A percentile compares a stretch with the other conserved stretches of the same genome.
Evolutionary conservation across 2,797 vertebrate species (phyloP).

Genomic region (Sebastolobus altivelis): DNA sequence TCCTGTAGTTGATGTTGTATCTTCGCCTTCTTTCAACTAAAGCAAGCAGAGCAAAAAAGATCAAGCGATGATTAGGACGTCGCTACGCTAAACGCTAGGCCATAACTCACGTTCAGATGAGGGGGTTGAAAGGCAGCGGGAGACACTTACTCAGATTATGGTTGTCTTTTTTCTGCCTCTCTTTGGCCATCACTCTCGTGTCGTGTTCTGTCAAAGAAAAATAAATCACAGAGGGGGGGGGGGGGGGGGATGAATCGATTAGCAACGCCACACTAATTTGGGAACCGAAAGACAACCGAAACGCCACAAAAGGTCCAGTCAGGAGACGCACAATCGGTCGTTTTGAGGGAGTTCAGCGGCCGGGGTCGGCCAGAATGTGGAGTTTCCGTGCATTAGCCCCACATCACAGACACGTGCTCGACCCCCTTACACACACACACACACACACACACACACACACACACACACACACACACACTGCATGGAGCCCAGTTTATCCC

Average conservation of each 20-base stretch:
- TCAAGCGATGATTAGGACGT: slow-evolving; percentile 18
- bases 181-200: slow-evolving; percentile 94
- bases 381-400: slow-evolving; percentile 23
- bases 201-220: slow-evolving; percentile 88
- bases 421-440: slow-evolving; percentile 55
- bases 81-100: not conserved
- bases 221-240: slow-evolving; percentile 50
- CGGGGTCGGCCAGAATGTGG: slow-evolving; percentile 64
- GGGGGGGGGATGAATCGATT: slow-evolving; percentile 70
- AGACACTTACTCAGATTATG: slow-evolving; percentile 96
- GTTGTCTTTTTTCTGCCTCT: slow-evolving; percentile 99
- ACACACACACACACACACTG: slow-evolving; percentile 53
- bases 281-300: slow-evolving; percentile 61
- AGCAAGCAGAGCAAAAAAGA: slow-evolving; percentile 27
- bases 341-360: slow-evolving; percentile 57
- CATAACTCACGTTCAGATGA: slow-evolving; percentile 10
- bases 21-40: slow-evolving; percentile 97
- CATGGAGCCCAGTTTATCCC: slow-evolving; percentile 67
- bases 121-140: slow-evolving; percentile 18
- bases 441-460: slow-evolving; percentile 45
- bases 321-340: slow-evolving; percentile 56
- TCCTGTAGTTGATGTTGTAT: slow-evolving; percentile 99
- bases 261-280: slow-evolving; percentile 62
- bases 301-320: slow-evolving; percentile 59
- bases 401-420: slow-evolving; percentile 44